Percentiles rank a stretch among this genome's conserved stretches.
Conservation (phyloP, 2,888 invertebrate species). For the Eustalomyia histrio region DNA sequence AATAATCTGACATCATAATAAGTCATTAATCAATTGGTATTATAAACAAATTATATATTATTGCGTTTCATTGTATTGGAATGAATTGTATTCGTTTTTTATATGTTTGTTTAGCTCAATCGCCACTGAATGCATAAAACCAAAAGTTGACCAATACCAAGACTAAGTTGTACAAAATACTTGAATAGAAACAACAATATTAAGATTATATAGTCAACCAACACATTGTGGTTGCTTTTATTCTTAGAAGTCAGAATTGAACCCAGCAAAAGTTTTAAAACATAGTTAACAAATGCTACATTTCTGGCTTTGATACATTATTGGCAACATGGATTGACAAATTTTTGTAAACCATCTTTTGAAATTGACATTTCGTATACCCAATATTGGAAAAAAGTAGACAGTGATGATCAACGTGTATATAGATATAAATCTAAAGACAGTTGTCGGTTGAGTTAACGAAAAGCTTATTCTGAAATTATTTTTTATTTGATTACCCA, state of each 20-base stretch:
- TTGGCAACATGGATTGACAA: no score
- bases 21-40: conserved; percentile 76
- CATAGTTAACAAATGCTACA: neutral
- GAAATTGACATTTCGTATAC: no score
- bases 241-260: conserved; percentile 28
- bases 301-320: no score
- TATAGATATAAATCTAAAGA: no score
- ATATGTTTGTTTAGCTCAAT: conserved; percentile 20
- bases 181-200: neutral
- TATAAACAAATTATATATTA: conserved; percentile 66
- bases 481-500: no score
- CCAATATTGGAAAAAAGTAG: no score
- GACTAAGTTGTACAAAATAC: neutral
- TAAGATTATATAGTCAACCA: neutral
- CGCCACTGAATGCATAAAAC: conserved; percentile 24
- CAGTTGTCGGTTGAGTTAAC: no score
- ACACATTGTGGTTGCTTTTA: conserved; percentile 8
- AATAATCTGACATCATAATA: conserved; percentile 79
- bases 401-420: no score
- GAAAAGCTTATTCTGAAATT: no score
- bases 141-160: conserved; percentile 30
- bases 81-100: conserved; percentile 9
- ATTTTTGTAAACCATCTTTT: no score
- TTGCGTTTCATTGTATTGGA: conserved; percentile 35
- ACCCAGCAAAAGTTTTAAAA: neutral